Evolutionary conservation across 2,113 vertebrate genomes (phyloP).

Genomic region (Cyanocitta stelleri): DNA sequence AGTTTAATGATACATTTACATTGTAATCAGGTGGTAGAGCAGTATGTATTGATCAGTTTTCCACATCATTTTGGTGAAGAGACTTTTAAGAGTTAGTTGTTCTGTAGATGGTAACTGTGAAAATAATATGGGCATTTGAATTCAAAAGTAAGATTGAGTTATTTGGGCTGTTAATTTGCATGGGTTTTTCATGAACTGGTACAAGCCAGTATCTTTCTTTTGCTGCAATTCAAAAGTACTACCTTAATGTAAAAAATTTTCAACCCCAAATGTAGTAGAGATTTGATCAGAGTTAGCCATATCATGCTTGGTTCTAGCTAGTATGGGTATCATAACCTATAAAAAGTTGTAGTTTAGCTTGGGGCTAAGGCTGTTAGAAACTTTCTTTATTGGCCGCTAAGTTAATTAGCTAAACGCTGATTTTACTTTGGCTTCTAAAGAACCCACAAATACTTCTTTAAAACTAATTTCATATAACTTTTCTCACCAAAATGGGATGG

Average conservation of each 20-base stretch:
- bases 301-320: not conserved
- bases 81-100: not conserved
- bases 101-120: not conserved
- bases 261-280: not conserved
- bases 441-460: not conserved
- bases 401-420: not conserved
- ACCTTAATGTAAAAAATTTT: not conserved
- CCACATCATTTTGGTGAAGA: not conserved
- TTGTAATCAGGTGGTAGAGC: not conserved
- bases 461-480: not conserved
- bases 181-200: not conserved
- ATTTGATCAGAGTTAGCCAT: not conserved
- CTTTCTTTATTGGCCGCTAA: not conserved
- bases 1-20: not conserved
- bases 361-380: not conserved
- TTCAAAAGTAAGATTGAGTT: not conserved
- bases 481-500: rapidly evolving
- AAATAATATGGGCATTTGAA: not conserved
- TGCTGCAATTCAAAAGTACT: not conserved
- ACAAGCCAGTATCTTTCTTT: not conserved
- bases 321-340: not conserved
- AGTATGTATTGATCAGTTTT: not conserved
- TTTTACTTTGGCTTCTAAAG: not conserved
- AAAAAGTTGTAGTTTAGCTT: not conserved
- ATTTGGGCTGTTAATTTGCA: not conserved